Conservation (phyloP, 2,113 vertebrate species). For the Calyptommatus sinebrachiatus region DNA sequence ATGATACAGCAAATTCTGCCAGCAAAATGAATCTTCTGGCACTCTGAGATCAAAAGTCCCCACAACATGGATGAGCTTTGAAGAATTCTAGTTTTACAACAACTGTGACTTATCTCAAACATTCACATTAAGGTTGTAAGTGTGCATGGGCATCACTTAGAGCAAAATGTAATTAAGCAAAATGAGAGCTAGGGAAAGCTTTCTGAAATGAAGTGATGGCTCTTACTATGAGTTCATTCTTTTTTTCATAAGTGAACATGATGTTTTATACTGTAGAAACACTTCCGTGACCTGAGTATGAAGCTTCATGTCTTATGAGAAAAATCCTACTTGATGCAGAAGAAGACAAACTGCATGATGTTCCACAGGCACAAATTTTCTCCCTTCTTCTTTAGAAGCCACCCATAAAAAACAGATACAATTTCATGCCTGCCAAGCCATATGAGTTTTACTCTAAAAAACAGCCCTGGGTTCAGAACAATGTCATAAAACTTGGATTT, state of each 20-base stretch:
- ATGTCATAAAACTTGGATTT: conserved; percentile 1
- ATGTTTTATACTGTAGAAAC: conserved; percentile 17
- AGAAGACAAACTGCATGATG: conserved; percentile 35
- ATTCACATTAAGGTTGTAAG: not conserved
- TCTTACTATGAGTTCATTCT: not conserved
- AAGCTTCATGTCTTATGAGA: conserved; percentile 15
- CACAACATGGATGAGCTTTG: no score
- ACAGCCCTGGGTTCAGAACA: not conserved
- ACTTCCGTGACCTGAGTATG: not conserved
- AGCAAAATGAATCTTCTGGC: no score
- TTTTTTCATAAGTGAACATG: not conserved
- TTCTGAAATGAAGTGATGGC: not conserved
- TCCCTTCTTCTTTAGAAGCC: not conserved
- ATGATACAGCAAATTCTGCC: no score
- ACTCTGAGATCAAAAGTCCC: no score
- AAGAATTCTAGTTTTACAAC: no score
- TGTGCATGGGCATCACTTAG: not conserved
- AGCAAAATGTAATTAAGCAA: not conserved
- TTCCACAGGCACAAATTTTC: conserved; percentile 1
- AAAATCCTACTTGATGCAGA: conserved; percentile 9
- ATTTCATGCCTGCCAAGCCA: conserved; percentile 4
- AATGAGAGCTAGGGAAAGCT: not conserved
- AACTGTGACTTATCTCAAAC: no score
- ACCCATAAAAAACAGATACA: conserved; percentile 8
- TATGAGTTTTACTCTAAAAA: conserved; percentile 15